These are phyloP conservation scores for Chanos chanos DNA, from an alignment of 2,797 vertebrate genomes.

Conservation along the genomic window DNA sequence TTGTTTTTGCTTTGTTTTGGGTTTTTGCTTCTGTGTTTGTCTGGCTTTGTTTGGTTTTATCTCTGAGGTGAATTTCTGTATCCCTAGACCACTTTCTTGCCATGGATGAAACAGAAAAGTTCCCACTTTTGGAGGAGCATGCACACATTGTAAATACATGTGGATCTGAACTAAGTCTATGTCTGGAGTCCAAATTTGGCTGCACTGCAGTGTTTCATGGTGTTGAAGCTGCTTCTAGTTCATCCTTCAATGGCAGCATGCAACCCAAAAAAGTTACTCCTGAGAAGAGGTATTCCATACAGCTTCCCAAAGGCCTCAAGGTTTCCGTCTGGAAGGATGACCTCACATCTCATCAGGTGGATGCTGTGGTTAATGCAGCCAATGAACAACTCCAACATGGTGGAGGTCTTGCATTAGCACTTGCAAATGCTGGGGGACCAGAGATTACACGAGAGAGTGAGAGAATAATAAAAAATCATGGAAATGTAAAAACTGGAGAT, in stretches of 20 bases:
- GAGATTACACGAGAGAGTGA: slow-evolving; percentile 62
- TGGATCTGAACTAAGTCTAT: slow-evolving; percentile 37
- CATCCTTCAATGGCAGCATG: background rate
- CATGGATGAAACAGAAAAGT: too few species aligned
- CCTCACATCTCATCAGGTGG: slow-evolving; percentile 67
- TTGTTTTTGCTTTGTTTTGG: background rate
- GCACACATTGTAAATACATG: slow-evolving; percentile 56
- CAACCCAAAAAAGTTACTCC: background rate
- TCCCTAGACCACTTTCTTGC: too few species aligned
- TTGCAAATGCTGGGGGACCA: slow-evolving; percentile 71
- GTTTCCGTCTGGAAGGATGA: slow-evolving; percentile 83
- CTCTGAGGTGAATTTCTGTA: background rate
- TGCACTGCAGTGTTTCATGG: slow-evolving; percentile 55
- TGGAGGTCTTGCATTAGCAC: slow-evolving; percentile 76
- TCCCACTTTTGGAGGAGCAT: slow-evolving; percentile 46
- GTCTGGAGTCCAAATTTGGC: slow-evolving; percentile 70
- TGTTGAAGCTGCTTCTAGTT: slow-evolving; percentile 6
- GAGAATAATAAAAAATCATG: rapidly evolving
- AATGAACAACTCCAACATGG: slow-evolving; percentile 63
- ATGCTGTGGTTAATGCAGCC: slow-evolving; percentile 88
- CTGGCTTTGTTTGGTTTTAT: background rate
- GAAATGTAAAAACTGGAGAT: slow-evolving; percentile 47
- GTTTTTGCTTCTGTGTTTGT: background rate
- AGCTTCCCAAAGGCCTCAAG: slow-evolving; percentile 41
- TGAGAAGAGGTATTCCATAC: slow-evolving; percentile 54